Conservation (phyloP, 2,797 vertebrate species). For the Dryobates pubescens region DNA sequence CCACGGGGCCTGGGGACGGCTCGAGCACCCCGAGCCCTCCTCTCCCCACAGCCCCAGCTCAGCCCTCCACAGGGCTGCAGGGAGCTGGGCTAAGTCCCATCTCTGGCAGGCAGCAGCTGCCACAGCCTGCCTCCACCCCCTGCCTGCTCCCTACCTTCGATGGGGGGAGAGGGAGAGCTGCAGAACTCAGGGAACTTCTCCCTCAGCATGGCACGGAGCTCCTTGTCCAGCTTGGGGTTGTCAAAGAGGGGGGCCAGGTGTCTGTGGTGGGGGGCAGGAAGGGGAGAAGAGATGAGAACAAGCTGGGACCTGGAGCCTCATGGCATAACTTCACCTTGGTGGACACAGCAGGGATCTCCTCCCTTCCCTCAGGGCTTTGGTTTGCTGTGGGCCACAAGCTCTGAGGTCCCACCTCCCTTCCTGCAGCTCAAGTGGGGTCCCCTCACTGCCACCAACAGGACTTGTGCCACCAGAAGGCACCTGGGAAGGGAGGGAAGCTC, state of each 20-base stretch:
- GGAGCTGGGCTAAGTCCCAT: too few species aligned
- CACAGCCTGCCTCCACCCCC: too few species aligned
- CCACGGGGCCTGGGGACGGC: background rate
- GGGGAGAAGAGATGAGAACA: background rate
- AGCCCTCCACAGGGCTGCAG: background rate
- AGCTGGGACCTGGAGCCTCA: accelerated
- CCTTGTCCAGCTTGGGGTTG: conserved; percentile 96
- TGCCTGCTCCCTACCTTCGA: conserved; percentile 82
- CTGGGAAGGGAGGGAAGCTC: background rate
- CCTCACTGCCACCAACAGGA: background rate
- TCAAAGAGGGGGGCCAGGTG: conserved; percentile 95
- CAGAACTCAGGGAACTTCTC: conserved; percentile 98
- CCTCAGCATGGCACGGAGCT: conserved; percentile 93
- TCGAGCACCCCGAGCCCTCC: too few species aligned
- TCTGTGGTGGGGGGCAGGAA: conserved; percentile 58
- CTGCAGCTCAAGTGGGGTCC: background rate
- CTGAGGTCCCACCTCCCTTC: background rate
- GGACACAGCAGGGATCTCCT: background rate
- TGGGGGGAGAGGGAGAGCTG: conserved; percentile 90
- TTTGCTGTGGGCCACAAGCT: background rate
- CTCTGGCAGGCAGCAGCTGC: accelerated
- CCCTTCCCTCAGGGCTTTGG: background rate
- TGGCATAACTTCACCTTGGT: accelerated
- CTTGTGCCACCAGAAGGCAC: background rate
- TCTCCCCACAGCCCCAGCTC: accelerated